phyloP scores from a whole-genome alignment of 2,113 vertebrate species.

The Brachyistius frenatus region DNA sequence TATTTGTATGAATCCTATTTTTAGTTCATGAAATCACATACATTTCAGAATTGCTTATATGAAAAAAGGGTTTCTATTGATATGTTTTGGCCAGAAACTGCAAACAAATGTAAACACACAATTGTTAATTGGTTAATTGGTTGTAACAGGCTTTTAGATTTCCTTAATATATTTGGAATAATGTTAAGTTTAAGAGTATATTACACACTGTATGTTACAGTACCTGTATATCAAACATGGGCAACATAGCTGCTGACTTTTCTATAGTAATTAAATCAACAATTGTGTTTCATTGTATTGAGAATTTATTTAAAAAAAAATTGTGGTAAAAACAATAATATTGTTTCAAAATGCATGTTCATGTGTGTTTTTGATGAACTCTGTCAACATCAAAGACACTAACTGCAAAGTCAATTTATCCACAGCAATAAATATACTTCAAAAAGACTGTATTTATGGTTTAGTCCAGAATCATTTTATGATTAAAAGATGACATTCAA shows the following conservation, averaged over 20 bases:
- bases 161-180: not conserved
- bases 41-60: not conserved
- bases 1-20: conserved; percentile 25
- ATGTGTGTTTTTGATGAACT: conserved; percentile 22
- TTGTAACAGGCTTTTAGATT: not conserved
- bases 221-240: not conserved
- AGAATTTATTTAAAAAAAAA: conserved; percentile 42
- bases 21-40: conserved; percentile 21
- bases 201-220: not conserved
- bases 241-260: not conserved
- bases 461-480: not conserved
- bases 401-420: conserved; percentile 12
- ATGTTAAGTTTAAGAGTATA: not conserved
- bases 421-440: conserved; percentile 43
- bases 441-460: not conserved
- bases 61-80: not conserved
- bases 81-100: not conserved
- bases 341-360: conserved; percentile 27
- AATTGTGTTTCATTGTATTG: not conserved
- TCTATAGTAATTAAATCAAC: conserved; percentile 30
- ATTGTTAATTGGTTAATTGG: not conserved
- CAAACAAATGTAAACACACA: not conserved
- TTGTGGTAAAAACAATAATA: conserved; percentile 45
- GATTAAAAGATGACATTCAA: conserved; percentile 15
- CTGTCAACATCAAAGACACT: not conserved